Base-by-base conservation (phyloP, 1,140 invertebrate genomes). In the Drosophila novamexicana region DNA sequence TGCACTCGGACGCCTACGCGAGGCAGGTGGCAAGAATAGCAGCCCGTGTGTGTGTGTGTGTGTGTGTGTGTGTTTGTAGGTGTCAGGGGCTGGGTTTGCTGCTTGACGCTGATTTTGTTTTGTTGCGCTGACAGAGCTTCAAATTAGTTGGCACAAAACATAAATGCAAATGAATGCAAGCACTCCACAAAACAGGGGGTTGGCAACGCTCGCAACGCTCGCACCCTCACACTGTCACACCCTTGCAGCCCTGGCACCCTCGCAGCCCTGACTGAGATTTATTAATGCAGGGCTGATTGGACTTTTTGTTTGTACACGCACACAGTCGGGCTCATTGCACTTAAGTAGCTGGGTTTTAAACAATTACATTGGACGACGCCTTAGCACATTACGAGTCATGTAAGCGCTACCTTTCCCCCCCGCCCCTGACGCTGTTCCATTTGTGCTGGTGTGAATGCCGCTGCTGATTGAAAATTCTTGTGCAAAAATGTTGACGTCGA, bases 71-170 rank as follows among this genome's bases (percentile, higher is more conserved):
- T 6, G 4, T 3, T 9, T 1, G 47, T 29, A 18, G 18, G 45
- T 18, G 39, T 40, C 22, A 29, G 22, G 22, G 22, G 22, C 5
- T 29, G 22, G 22, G 22, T 29, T 29, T 29, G 76, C 77, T 75
- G 77, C 76, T 77, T 77, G 71, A 67, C 83, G 77, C 79, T 88
- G 83, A 88, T 88, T 88, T 88, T 88, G 83, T 88, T 88, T 88
- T 88, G 83, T 88, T 83, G 49, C 66, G 56, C 75, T 61, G 65
- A 54, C 53, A 73, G 63, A 63, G 73, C 83, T 89, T 76, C 77
- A 88, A 88, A 88, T 88, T 88, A 88, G 83, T 88, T 88, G 79
- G 83, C 84, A 89, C 80, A 88, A 88, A 88, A 88, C 84, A 89
- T 88, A 88, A 88, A 88, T 88, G 79, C 79, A 88, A 88, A 88